Conservation (phyloP, 2,888 invertebrate species). For the Cerastis rubricosa region DNA sequence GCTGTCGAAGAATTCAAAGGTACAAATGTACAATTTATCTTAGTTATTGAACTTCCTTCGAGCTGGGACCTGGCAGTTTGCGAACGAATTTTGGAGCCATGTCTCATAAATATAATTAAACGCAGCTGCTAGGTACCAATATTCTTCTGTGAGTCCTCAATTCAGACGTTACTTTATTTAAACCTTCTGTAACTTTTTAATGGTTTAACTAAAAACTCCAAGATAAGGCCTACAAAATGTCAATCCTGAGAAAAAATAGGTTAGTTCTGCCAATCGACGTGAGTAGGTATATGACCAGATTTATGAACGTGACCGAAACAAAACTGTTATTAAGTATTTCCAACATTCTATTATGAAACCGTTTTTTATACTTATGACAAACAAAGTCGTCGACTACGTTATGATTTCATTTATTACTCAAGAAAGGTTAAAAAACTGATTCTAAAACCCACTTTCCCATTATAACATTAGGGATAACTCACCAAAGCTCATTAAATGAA, state of each 20-base stretch:
- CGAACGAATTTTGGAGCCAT: neutral
- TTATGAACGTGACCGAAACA: neutral
- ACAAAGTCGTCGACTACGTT: neutral
- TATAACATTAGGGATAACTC: slow-evolving; percentile 28
- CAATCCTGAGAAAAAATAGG: neutral
- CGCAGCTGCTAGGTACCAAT: neutral
- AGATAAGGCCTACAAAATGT: neutral
- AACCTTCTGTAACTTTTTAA: neutral
- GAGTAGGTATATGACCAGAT: neutral
- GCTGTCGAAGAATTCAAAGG: slow-evolving; percentile 2
- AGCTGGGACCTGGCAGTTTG: neutral
- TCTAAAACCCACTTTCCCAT: slow-evolving; percentile 19
- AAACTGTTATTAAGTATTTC: too few species aligned
- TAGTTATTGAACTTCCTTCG: neutral
- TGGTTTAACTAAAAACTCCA: neutral
- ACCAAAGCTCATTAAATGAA: slow-evolving; percentile 57
- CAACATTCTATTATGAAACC: neutral
- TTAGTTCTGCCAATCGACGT: neutral
- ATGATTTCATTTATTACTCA: neutral
- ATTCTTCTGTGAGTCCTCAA: neutral
- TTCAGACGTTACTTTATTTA: neutral
- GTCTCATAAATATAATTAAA: neutral
- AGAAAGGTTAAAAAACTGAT: neutral
- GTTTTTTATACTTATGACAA: neutral
- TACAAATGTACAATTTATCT: neutral